A percentile compares a stretch with the other conserved stretches of the same genome.
These are phyloP conservation scores for Tachycineta bicolor DNA, from an alignment of 2,113 vertebrate genomes.

Conservation along the genomic window DNA sequence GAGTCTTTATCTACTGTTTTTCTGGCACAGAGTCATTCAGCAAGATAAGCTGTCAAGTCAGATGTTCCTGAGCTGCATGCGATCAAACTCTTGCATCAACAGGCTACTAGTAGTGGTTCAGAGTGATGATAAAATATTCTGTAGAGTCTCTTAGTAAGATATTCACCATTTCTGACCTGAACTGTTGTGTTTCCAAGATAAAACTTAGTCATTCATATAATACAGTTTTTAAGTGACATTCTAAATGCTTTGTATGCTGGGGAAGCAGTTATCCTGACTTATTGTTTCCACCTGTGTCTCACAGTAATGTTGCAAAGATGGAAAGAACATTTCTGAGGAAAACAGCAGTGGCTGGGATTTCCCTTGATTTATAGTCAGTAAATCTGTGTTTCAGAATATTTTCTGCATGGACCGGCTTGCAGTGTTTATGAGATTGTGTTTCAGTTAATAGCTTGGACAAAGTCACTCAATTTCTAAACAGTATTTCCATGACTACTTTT, in stretches of 20 bases:
- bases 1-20: background rate
- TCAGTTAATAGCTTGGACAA: background rate
- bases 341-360: background rate
- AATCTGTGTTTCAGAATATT: background rate
- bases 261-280: background rate
- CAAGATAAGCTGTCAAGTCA: background rate
- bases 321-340: background rate
- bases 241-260: background rate
- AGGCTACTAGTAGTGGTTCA: background rate
- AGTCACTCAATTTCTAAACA: background rate
- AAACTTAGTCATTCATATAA: background rate
- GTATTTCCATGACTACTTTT: background rate
- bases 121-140: background rate
- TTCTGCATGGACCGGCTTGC: background rate
- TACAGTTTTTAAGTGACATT: background rate
- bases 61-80: background rate
- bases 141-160: background rate
- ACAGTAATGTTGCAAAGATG: background rate
- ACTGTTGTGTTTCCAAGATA: background rate
- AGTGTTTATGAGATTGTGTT: background rate
- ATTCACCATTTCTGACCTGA: background rate
- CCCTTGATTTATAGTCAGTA: background rate
- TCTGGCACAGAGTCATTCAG: background rate
- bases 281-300: background rate
- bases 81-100: background rate